phyloP scores from a whole-genome alignment of 1,140 invertebrate species.

The Drosophila pallidifrons region DNA sequence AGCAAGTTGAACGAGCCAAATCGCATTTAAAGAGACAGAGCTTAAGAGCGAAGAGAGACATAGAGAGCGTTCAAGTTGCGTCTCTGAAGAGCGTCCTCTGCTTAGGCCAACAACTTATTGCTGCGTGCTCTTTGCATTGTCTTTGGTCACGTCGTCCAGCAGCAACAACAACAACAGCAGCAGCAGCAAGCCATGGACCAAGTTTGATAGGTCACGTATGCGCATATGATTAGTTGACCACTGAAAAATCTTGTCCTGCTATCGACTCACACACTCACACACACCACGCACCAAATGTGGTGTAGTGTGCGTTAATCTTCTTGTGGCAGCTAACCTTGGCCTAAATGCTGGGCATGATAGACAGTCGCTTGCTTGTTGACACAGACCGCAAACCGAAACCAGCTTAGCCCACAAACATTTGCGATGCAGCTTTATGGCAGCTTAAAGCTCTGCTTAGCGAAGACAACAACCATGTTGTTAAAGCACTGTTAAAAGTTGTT shows the following conservation, averaged over 20 bases:
- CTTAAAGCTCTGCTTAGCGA: slow-evolving; percentile 33
- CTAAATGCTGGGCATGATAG: slow-evolving; percentile 45
- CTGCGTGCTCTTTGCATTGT: slow-evolving; percentile 38
- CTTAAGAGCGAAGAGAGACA: slow-evolving; percentile 1
- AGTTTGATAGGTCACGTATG: slow-evolving; percentile 69
- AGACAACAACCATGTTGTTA: slow-evolving; percentile 36
- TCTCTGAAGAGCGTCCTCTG: slow-evolving; percentile 8
- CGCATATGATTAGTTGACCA: slow-evolving; percentile 59
- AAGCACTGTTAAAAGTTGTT: not conserved
- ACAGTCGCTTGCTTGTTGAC: not conserved
- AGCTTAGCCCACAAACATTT: slow-evolving; percentile 24
- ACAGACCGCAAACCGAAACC: slow-evolving; percentile 25
- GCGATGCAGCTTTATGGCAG: slow-evolving; percentile 14
- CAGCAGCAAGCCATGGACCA: slow-evolving; percentile 22
- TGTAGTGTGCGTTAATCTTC: slow-evolving; percentile 49
- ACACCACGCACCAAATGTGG: not conserved
- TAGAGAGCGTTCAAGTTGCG: slow-evolving; percentile 6
- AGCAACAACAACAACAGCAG: slow-evolving; percentile 3
- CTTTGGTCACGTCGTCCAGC: slow-evolving; percentile 54
- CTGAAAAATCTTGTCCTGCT: slow-evolving; percentile 68
- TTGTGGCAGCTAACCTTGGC: slow-evolving; percentile 69
- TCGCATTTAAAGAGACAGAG: slow-evolving; percentile 15
- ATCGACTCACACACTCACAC: slow-evolving; percentile 30
- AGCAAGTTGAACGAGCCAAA: slow-evolving; percentile 23
- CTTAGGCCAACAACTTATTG: slow-evolving; percentile 14